Evolutionary conservation across 23 tunicate genomes (phyloP).

Genomic region (Corella eumyota): DNA sequence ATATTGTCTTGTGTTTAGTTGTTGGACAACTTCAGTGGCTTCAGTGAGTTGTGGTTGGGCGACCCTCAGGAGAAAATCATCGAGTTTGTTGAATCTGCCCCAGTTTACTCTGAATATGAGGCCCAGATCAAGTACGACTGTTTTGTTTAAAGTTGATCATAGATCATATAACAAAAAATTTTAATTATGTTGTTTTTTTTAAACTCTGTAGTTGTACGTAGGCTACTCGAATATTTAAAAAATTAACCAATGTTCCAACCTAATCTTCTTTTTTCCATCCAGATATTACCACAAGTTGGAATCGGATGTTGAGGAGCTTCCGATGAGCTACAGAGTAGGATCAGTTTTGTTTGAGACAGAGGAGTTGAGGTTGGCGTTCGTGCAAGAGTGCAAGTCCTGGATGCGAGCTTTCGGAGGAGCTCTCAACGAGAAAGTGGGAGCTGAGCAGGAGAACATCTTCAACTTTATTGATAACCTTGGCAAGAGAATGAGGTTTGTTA

Average conservation of each 20-base stretch:
- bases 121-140: constrained; percentile 57
- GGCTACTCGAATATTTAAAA: too few relatives aligned
- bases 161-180: neutral
- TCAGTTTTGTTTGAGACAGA: constrained; percentile 91
- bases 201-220: too few relatives aligned
- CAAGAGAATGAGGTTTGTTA: constrained; percentile 62
- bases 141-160: neutral
- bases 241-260: too few relatives aligned
- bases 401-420: constrained; percentile 96
- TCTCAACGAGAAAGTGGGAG: constrained; percentile 88
- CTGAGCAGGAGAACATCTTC: constrained; percentile 78
- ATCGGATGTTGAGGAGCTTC: constrained; percentile 80
- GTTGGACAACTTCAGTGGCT: constrained; percentile 73
- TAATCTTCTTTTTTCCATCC: neutral
- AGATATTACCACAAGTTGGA: constrained; percentile 87
- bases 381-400: constrained; percentile 94
- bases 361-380: constrained; percentile 69
- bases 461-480: constrained; percentile 74
- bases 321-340: constrained; percentile 79
- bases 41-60: constrained; percentile 93
- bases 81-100: constrained; percentile 55
- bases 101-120: constrained; percentile 79
- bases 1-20: too few relatives aligned
- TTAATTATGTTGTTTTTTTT: neutral
- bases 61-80: constrained; percentile 90